Conservation (phyloP, 2,888 invertebrate species). For the Cerastoderma edule region DNA sequence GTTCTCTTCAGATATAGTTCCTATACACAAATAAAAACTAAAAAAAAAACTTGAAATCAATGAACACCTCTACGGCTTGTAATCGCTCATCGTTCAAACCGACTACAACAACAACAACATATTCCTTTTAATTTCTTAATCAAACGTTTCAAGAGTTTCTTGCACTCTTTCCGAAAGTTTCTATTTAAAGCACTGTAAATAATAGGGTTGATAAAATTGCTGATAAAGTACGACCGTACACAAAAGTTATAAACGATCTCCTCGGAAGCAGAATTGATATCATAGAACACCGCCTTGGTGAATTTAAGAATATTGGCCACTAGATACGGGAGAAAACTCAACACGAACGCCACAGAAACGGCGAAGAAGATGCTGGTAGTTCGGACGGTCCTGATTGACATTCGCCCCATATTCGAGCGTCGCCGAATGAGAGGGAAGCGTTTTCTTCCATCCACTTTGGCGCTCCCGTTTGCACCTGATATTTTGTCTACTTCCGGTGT, state of each 20-base stretch:
- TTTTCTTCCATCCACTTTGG: not conserved
- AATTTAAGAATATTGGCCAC: conserved; percentile 69
- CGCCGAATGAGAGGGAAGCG: conserved; percentile 37
- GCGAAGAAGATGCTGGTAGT: conserved; percentile 74
- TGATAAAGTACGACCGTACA: conserved; percentile 74
- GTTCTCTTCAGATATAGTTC: no score
- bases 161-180: conserved; percentile 64
- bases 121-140: conserved; percentile 29
- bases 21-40: no score
- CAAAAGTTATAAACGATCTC: conserved; percentile 72
- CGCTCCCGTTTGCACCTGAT: not conserved
- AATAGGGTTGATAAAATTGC: conserved; percentile 72
- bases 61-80: no score
- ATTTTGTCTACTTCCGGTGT: conserved; percentile 9
- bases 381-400: conserved; percentile 63
- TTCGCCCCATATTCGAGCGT: conserved; percentile 47
- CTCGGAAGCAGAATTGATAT: conserved; percentile 52
- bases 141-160: conserved; percentile 53
- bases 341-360: conserved; percentile 69
- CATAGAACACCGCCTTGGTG: conserved; percentile 66
- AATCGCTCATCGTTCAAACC: not conserved
- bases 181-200: conserved; percentile 72
- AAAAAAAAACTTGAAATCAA: no score
- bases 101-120: conserved; percentile 6
- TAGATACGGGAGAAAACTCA: conserved; percentile 72